Conservation (phyloP, 2,888 invertebrate genomes). For the Agonopterix alstromeriana region DNA sequence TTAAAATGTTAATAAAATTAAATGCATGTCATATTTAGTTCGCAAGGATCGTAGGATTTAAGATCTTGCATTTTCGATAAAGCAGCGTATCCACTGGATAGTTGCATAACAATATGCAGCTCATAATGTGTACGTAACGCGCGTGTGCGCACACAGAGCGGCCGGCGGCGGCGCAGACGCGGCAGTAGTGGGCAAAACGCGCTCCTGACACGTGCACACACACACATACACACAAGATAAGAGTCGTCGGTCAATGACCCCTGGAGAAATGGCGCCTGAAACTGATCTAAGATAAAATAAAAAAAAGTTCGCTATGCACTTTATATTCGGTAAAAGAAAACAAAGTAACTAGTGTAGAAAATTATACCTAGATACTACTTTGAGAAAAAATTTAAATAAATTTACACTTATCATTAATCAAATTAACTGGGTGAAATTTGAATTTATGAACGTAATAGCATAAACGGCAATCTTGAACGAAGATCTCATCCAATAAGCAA, state of each 20-base stretch:
- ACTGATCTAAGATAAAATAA: constrained; percentile 32
- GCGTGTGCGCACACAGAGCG: constrained; percentile 17
- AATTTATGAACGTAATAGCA: background rate
- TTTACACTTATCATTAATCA: too few relatives aligned
- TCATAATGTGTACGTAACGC: constrained; percentile 27
- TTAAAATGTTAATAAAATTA: too few relatives aligned
- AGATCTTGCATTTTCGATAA: constrained; percentile 29
- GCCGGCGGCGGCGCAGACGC: constrained; percentile 46
- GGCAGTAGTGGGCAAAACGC: constrained; percentile 19
- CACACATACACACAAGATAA: constrained; percentile 50
- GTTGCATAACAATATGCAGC: constrained; percentile 56
- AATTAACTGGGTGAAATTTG: too few relatives aligned
- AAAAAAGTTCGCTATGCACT: background rate
- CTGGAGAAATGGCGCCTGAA: constrained; percentile 64
- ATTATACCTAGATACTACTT: too few relatives aligned
- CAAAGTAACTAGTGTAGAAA: too few relatives aligned
- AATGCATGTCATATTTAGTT: too few relatives aligned
- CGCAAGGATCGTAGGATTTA: too few relatives aligned
- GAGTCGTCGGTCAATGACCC: constrained; percentile 54
- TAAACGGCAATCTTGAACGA: background rate
- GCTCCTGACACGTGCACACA: constrained; percentile 35
- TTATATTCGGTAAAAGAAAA: background rate
- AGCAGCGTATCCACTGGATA: constrained; percentile 40
- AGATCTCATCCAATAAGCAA: constrained; percentile 11
- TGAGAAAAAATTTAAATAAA: too few relatives aligned